Evolutionary conservation across 2,888 invertebrate species (phyloP).

Genomic region (Mystacides longicornis): DNA sequence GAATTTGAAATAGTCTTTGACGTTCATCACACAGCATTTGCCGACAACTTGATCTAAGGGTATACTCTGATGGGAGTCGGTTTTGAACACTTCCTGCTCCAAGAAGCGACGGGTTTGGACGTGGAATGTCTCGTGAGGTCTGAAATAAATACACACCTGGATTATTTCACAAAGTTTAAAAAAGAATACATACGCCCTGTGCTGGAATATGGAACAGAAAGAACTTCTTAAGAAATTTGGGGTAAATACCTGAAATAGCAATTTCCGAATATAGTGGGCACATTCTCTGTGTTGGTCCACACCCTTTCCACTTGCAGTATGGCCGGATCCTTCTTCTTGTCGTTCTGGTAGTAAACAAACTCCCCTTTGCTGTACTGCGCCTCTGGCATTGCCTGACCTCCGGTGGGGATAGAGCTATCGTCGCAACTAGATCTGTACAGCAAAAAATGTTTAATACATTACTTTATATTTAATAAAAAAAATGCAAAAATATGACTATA

Average conservation of each 20-base stretch:
- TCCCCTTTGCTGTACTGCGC: conserved; percentile 62
- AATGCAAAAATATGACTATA: too few species aligned
- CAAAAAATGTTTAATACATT: neutral
- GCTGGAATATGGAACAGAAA: too few species aligned
- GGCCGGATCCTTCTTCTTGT: conserved; percentile 61
- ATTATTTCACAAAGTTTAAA: neutral
- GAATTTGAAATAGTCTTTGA: conserved; percentile 88
- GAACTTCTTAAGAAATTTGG: neutral
- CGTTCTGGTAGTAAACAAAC: conserved; percentile 81
- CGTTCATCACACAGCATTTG: conserved; percentile 87
- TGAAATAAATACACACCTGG: conserved; percentile 27
- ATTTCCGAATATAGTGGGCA: conserved; percentile 86
- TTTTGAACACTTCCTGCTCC: conserved; percentile 95
- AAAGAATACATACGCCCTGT: too few species aligned
- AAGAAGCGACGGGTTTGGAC: conserved; percentile 91
- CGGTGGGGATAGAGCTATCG: conserved; percentile 42
- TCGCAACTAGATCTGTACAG: conserved; percentile 39
- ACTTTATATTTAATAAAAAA: too few species aligned
- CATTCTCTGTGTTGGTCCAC: conserved; percentile 75
- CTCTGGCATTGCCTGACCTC: conserved; percentile 36
- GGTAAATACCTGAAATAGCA: conserved; percentile 58
- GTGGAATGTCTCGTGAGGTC: conserved; percentile 95
- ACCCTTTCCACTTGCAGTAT: conserved; percentile 85
- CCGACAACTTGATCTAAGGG: conserved; percentile 81
- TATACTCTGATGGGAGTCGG: conserved; percentile 77